Evolutionary conservation across 2,888 invertebrate genomes (phyloP).

Genomic region (Epinotia brunnichana): DNA sequence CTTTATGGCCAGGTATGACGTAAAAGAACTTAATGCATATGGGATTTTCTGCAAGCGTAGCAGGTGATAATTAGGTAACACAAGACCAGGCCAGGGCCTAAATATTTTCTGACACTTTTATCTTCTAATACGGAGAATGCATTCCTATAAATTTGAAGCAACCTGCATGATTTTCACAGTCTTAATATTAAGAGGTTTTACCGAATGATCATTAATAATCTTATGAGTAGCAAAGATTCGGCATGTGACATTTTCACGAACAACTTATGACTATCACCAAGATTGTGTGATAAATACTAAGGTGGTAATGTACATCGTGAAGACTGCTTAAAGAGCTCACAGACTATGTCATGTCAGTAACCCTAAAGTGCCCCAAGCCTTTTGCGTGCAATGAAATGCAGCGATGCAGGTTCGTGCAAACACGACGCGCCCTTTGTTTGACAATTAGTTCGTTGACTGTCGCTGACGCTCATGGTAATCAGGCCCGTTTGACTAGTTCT

Average conservation of each 20-base stretch:
- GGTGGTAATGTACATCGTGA: background rate
- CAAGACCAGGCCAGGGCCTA: too few species aligned
- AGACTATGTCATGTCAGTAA: background rate
- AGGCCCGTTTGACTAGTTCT: conserved; percentile 27
- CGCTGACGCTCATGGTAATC: conserved; percentile 53
- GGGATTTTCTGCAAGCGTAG: too few species aligned
- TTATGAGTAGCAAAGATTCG: background rate
- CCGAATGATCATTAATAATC: too few species aligned
- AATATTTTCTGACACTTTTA: too few species aligned
- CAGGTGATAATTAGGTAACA: too few species aligned
- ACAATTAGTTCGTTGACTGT: conserved; percentile 76
- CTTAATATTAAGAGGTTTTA: background rate
- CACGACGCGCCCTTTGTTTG: conserved; percentile 62
- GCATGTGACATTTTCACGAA: too few species aligned
- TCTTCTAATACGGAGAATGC: too few species aligned
- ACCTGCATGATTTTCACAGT: background rate
- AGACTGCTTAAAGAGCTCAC: conserved; percentile 2
- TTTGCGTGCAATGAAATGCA: conserved; percentile 39
- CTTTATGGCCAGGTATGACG: background rate
- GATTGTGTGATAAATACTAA: background rate
- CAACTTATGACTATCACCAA: too few species aligned
- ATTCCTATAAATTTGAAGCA: background rate
- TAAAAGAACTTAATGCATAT: background rate
- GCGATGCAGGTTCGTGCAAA: conserved; percentile 34
- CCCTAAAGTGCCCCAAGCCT: conserved; percentile 28